Percentiles rank a stretch among this genome's conserved stretches.
phyloP scores from a whole-genome alignment of 2,888 invertebrate genomes.

The Galerucella pusilla region DNA sequence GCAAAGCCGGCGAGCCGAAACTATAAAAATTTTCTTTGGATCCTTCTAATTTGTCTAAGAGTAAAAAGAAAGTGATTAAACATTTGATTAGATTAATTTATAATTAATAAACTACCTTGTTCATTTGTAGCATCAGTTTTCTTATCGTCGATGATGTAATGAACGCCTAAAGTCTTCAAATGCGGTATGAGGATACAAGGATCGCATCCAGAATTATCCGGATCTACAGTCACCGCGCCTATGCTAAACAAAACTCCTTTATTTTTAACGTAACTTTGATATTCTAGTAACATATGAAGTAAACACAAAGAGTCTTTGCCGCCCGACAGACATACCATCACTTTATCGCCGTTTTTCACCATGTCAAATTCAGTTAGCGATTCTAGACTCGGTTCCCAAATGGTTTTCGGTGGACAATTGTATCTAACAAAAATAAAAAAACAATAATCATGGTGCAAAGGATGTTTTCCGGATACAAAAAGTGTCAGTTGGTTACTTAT shows the following conservation, averaged over 20 bases:
- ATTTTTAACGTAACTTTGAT: conserved; percentile 80
- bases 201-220: conserved; percentile 68
- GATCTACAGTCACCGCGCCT: conserved; percentile 82
- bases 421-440: conserved; percentile 63
- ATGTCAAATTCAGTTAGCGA: conserved; percentile 86
- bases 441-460: background rate
- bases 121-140: conserved; percentile 53
- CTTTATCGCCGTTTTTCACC: conserved; percentile 83
- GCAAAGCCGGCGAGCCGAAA: conserved; percentile 78
- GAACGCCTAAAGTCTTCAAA: conserved; percentile 77
- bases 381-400: conserved; percentile 86
- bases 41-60: conserved; percentile 68
- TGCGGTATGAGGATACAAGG: conserved; percentile 78
- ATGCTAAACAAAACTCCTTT: conserved; percentile 81
- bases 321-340: conserved; percentile 84
- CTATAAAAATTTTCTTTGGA: conserved; percentile 67
- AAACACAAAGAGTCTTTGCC: conserved; percentile 87
- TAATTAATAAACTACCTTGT: conserved; percentile 46
- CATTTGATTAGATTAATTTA: background rate
- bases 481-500: background rate
- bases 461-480: background rate
- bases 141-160: conserved; percentile 78
- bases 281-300: conserved; percentile 85
- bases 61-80: conserved; percentile 25
- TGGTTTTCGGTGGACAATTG: conserved; percentile 81